Evolutionary conservation across 2,797 vertebrate genomes (phyloP).

Genomic region (Bradypus variegatus): DNA sequence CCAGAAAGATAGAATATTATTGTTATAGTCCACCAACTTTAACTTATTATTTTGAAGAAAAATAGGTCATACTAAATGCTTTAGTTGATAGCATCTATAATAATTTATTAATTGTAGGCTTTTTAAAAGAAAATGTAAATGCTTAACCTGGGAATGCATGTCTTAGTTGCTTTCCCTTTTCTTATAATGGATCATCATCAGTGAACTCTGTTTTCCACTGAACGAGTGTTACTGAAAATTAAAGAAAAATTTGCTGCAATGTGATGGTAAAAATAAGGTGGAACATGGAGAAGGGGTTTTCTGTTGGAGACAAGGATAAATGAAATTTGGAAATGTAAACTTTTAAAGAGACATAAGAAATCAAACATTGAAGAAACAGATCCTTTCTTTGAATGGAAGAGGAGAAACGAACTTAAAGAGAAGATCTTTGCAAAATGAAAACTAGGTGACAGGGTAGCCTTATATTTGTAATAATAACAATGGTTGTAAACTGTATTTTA

Average conservation of each 20-base stretch:
- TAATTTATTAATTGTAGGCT: neutral
- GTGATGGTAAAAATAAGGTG: neutral
- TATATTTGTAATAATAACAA: neutral
- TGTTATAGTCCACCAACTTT: neutral
- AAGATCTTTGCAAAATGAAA: neutral
- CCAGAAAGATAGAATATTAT: neutral
- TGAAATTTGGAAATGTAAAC: conserved; percentile 9
- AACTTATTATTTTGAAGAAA: neutral
- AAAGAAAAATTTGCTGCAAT: neutral
- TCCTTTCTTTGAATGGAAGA: neutral
- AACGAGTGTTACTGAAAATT: neutral
- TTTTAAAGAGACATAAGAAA: neutral
- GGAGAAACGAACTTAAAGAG: neutral
- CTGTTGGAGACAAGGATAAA: neutral
- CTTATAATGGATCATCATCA: neutral
- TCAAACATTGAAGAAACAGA: neutral
- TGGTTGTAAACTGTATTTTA: neutral
- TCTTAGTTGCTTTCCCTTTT: neutral
- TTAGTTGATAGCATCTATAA: neutral
- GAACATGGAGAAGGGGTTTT: neutral
- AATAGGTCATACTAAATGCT: conserved; percentile 2
- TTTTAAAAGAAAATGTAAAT: conserved; percentile 17
- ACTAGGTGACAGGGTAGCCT: neutral
- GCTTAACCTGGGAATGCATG: neutral
- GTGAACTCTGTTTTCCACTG: neutral